A percentile compares a stretch with the other conserved stretches of the same genome.
Conservation (phyloP, 1,140 invertebrate species). For the Galendromus occidentalis region DNA sequence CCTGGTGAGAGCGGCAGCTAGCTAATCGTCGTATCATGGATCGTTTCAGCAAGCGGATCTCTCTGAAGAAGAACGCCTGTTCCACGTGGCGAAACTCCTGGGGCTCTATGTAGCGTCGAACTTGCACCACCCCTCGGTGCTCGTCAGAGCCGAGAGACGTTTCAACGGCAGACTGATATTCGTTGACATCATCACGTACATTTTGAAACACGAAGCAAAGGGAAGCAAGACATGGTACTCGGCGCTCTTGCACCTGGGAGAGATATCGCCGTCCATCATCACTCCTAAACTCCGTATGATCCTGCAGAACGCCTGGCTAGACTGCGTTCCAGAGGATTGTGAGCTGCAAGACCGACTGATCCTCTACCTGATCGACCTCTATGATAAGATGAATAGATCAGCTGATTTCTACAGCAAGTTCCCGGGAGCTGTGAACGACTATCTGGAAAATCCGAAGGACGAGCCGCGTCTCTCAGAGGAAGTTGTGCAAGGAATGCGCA, state of each 20-base stretch:
- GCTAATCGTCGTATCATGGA: background rate
- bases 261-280: background rate
- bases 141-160: background rate
- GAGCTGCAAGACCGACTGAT: background rate
- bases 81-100: background rate
- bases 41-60: background rate
- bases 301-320: background rate
- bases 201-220: background rate
- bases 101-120: background rate
- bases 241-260: background rate
- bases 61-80: background rate
- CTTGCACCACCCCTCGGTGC: background rate
- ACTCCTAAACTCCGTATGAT: background rate
- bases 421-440: background rate
- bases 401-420: background rate
- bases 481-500: background rate
- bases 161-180: background rate
- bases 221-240: background rate
- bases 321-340: background rate
- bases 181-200: background rate
- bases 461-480: background rate
- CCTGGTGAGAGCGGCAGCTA: too few species aligned
- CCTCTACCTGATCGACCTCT: background rate
- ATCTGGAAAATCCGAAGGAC: background rate
- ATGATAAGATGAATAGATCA: background rate